Base-by-base conservation (phyloP, 2,113 vertebrate species). In the Microtus ochrogaster region DNA sequence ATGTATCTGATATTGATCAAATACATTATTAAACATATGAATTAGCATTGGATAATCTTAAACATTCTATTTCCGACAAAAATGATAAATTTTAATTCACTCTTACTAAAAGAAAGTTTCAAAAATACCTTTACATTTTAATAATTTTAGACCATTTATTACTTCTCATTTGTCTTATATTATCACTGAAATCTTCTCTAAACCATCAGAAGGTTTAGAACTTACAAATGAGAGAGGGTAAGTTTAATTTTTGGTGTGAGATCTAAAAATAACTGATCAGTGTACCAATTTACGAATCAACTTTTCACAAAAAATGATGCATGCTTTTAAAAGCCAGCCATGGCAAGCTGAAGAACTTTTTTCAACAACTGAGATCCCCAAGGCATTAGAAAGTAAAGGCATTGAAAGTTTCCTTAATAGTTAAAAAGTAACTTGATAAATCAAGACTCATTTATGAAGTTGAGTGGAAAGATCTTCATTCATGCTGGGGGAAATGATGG, bases 381-480 rank as follows among this genome's bases (percentile, higher is more conserved):
- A 82, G 24, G 26, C 24, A 70, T 94, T 95, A 74, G 81, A 14
- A 87, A 88, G 7, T 61, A 87, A 79, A 5, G 7, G 24, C 19
- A 73, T 49, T 65, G 66, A 58, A 95, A 68, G 3, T 90, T 94
- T 89, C 11, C 88, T 81, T 90, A 73, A 90, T 14, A 79, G 6
- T 94, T 96, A 90, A 96, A 68, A 82, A 79, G 3, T 84, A 92
- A 44, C 55, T 94, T 83, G 58, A 90, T 41, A 96, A 94, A 96
- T 95, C 52, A 78, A 86, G 63, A 95, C 49, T 95, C 44, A 39
- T 58, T 96, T 89, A 52, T 82, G 58, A 93, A 70, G 65, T 14
- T 77, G 12, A 93, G 41, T 39, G 4, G 41, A 74, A 94, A 95
- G 21, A 79, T 92, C 26, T 55, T 94, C 65, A 94, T 88, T 44